phyloP scores from a whole-genome alignment of 1,140 invertebrate genomes.

The Parapsyche elsis region DNA sequence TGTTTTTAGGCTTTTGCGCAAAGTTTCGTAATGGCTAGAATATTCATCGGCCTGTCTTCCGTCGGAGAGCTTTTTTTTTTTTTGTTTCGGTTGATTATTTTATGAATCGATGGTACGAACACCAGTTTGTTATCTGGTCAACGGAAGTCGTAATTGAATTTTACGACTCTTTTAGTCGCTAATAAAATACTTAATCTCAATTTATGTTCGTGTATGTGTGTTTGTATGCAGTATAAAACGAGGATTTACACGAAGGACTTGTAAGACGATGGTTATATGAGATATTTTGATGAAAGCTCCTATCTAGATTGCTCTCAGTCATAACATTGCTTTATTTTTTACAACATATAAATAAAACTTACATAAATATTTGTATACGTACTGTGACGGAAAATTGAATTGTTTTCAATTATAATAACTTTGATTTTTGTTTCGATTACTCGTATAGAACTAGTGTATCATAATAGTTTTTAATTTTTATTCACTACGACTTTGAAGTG shows the following conservation, averaged over 20 bases:
- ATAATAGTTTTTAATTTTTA: too few species aligned
- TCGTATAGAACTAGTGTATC: too few species aligned
- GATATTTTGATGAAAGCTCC: not conserved
- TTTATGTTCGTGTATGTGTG: too few species aligned
- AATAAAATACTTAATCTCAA: constrained; percentile 1
- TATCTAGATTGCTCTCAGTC: constrained; percentile 3
- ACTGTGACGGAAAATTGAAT: not conserved
- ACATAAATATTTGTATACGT: not conserved
- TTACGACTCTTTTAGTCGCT: not conserved
- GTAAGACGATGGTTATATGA: not conserved
- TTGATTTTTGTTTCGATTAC: too few species aligned
- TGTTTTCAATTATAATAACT: too few species aligned
- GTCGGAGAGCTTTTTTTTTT: not conserved
- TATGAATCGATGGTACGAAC: not conserved
- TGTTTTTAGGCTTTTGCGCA: not conserved
- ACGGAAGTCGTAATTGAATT: constrained; percentile 8
- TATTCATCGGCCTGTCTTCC: not conserved
- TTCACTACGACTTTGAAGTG: too few species aligned
- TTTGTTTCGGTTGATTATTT: not conserved
- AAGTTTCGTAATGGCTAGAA: not conserved
- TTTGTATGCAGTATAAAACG: not conserved
- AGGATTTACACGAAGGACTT: not conserved
- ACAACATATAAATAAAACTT: not conserved
- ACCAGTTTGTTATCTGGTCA: not conserved
- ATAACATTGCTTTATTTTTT: not conserved